phyloP scores from a whole-genome alignment of 2,113 vertebrate genomes.

The Glaucidium brasilianum region DNA sequence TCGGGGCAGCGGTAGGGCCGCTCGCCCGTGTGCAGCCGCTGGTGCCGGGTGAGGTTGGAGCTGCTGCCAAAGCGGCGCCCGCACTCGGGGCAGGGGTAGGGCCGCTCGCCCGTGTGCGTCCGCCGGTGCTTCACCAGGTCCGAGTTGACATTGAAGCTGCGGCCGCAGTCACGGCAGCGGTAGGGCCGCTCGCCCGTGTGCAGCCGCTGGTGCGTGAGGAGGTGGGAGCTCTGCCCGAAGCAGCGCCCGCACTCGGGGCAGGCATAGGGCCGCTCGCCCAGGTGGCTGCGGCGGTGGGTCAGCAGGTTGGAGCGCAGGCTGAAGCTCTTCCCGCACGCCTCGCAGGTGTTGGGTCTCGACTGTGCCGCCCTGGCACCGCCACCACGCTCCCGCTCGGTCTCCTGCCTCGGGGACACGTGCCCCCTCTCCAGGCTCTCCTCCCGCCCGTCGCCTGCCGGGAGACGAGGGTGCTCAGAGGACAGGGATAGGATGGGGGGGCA shows the following conservation, averaged over 20 bases:
- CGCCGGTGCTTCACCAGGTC: too few relatives aligned
- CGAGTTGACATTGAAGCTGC: not conserved
- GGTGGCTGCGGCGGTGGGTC: not conserved
- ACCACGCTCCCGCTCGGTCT: not conserved
- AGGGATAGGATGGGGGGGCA: too few relatives aligned
- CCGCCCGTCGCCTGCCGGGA: not conserved
- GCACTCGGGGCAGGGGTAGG: not conserved
- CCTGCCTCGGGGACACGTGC: too few relatives aligned
- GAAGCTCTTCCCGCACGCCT: not conserved
- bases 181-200: not conserved
- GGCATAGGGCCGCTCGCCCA: not conserved
- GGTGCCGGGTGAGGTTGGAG: not conserved
- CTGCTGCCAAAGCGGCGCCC: not conserved
- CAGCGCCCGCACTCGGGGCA: not conserved
- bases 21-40: not conserved
- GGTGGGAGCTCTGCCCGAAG: not conserved
- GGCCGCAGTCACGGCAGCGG: not conserved
- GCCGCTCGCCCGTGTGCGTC: not conserved
- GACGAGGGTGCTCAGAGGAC: too few relatives aligned
- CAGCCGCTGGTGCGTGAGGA: too few relatives aligned
- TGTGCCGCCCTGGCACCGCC: accelerated
- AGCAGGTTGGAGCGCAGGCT: not conserved
- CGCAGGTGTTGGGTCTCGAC: not conserved
- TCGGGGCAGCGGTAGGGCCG: not conserved
- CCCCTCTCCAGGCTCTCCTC: not conserved